These are phyloP conservation scores for Molorchus minor DNA, from an alignment of 2,888 invertebrate genomes.

Conservation along the genomic window DNA sequence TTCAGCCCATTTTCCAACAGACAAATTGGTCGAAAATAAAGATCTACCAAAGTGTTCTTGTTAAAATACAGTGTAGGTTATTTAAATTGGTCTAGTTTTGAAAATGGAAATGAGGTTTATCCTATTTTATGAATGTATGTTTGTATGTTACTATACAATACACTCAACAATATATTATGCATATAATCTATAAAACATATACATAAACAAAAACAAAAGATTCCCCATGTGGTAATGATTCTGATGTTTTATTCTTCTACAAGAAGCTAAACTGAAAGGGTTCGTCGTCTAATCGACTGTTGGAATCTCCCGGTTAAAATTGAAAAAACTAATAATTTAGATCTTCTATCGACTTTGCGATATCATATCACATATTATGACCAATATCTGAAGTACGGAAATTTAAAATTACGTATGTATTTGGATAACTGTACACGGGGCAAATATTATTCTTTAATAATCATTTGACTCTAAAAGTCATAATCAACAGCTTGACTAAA, in stretches of 20 bases:
- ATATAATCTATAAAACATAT: neutral
- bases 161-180: neutral
- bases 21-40: slow-evolving; percentile 15
- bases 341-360: neutral
- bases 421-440: neutral
- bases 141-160: neutral
- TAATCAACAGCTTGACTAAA: neutral
- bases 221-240: neutral
- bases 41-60: too few species aligned
- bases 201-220: neutral
- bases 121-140: neutral
- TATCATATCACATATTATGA: neutral
- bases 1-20: slow-evolving; percentile 18
- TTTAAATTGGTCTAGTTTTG: neutral
- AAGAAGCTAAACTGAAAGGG: neutral
- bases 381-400: neutral
- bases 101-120: neutral
- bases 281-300: slow-evolving; percentile 1
- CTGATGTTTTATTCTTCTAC: neutral
- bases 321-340: neutral
- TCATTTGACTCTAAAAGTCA: neutral
- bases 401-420: neutral
- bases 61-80: too few species aligned
- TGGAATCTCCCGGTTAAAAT: neutral
- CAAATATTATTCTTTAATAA: neutral